A percentile compares a stretch with the other conserved stretches of the same genome.
phyloP scores from a whole-genome alignment of 2,797 vertebrate genomes.

The Alectoris magna region DNA sequence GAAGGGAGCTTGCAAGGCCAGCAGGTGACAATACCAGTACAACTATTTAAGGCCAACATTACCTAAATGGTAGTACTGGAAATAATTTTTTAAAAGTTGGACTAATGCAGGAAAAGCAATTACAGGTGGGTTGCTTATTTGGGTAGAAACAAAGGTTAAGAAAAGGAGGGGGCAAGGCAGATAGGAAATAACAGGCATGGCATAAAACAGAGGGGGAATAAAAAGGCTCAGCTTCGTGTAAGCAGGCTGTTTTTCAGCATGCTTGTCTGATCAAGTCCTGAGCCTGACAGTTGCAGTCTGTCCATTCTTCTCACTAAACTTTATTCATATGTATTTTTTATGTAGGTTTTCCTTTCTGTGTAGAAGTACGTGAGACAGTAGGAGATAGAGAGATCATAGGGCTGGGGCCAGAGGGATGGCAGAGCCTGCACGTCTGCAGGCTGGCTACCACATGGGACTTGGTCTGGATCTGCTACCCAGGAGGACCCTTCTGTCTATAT shows the following conservation, averaged over 20 bases:
- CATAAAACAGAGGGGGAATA: neutral
- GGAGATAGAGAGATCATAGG: neutral
- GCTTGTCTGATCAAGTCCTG: neutral
- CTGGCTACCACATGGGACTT: neutral
- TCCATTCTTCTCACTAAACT: neutral
- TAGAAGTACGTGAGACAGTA: neutral
- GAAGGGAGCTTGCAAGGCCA: neutral
- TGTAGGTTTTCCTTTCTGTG: neutral
- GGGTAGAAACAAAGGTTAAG: neutral
- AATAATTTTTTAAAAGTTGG: neutral
- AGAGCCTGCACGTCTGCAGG: neutral
- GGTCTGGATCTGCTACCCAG: neutral
- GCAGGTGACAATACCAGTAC: neutral
- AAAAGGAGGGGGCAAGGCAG: neutral
- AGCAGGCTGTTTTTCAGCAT: neutral
- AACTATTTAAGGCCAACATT: neutral
- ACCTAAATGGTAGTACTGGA: accelerated
- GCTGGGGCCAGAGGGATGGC: neutral
- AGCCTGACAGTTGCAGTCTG: neutral
- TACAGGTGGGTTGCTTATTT: neutral
- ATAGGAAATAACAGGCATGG: neutral
- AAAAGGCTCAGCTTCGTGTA: neutral
- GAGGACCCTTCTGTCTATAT: neutral
- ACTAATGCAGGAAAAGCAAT: neutral
- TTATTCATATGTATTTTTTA: neutral